Evolutionary conservation across 1,140 invertebrate genomes (phyloP), one percentile per base, ranked within the genome.

Genomic region (Psix sp.): DNA sequence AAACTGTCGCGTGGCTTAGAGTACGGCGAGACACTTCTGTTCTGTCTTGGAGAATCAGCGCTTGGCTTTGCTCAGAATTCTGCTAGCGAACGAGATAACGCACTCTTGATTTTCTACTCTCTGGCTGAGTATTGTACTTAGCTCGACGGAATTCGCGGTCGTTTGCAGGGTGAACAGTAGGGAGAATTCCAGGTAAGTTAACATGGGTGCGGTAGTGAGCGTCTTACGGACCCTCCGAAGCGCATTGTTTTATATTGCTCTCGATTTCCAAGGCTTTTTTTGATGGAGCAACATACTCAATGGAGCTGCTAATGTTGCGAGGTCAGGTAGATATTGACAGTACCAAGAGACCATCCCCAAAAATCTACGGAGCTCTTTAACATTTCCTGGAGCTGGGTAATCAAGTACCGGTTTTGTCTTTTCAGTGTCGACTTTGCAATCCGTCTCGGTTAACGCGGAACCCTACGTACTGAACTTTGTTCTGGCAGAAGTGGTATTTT

Each of bases 401-500:
- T 57, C 26, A 1, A 35, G 3, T 5, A 57, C n/a, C 6, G 52
- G 20, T 1, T 11, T 10, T 6, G 26, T 24, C n/a, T 57, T 57
- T 5, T 57, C 52, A 2, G 39, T 0, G 11, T 57, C 26, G 20
- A 45, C n/a, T 7, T 0, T 35, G 26, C 2, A 57, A 4, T 3
- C 52, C 39, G 5, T 57, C 15, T 6, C 5, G 1, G 14, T 57
- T 20, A 0, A 57, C 13, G 0, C n/a, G 3, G 15, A 45, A 57
- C 0, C 52, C 40, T 1, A 57, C 16, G 17, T 45, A 45, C 5
- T 21, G 11, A 1, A 18, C 40, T 6, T 29, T n/a, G 2, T n/a
- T 6, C 1, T 17, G 5, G n/a, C 49, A 20, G 39, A 86, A 82
- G 1, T 70, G 9, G 45, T 79, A 80, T 46, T 86, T 86, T 0